Conservation (phyloP, 2,113 vertebrate genomes). For the Oryzias melastigma region DNA sequence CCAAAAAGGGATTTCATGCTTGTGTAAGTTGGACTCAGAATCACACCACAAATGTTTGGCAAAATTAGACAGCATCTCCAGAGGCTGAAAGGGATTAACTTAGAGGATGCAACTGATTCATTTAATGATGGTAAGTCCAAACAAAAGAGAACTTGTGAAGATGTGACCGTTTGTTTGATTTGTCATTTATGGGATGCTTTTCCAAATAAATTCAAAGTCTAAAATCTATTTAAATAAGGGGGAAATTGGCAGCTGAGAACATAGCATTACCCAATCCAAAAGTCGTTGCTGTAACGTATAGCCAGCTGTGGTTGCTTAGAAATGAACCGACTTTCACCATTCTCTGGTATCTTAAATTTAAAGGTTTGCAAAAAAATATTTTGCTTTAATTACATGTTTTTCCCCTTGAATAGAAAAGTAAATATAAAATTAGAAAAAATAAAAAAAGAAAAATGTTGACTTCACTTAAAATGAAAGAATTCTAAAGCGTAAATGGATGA, state of each 20-base stretch:
- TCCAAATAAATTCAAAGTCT: neutral
- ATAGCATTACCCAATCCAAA: constrained; percentile 4
- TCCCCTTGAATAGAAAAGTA: too few relatives aligned
- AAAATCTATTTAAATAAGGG: neutral
- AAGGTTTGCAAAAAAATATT: too few relatives aligned
- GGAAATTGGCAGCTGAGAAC: constrained; percentile 3
- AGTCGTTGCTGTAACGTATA: constrained; percentile 4
- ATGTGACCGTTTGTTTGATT: constrained; percentile 1
- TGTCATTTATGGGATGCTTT: neutral
- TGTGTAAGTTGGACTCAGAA: constrained; percentile 14
- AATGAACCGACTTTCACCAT: neutral
- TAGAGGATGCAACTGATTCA: constrained; percentile 7
- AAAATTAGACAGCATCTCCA: neutral
- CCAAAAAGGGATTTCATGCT: constrained; percentile 42
- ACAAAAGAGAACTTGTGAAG: constrained; percentile 8
- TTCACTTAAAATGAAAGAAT: too few relatives aligned
- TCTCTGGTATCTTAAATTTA: neutral
- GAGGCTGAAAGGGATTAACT: constrained; percentile 1
- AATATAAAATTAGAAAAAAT: too few relatives aligned
- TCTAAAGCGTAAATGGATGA: too few relatives aligned
- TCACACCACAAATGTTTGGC: constrained; percentile 8
- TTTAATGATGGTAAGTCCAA: constrained; percentile 1
- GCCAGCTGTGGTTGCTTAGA: constrained; percentile 9
- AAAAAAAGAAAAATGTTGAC: too few relatives aligned
- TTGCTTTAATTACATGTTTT: too few relatives aligned